phyloP scores from a whole-genome alignment of 1,140 invertebrate genomes.

The Nymphalis io region DNA sequence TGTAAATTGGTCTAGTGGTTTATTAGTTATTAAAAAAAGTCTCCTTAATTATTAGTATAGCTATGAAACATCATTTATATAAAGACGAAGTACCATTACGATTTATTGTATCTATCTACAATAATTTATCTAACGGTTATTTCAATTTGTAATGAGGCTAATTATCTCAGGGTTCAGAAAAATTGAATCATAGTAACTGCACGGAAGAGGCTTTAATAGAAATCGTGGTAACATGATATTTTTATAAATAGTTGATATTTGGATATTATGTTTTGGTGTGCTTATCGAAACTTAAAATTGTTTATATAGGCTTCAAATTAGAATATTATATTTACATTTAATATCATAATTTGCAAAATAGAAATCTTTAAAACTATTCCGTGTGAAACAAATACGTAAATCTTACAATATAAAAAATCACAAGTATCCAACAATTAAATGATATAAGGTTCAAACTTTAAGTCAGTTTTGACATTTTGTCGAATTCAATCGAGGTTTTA shows the following conservation, averaged over 20 bases:
- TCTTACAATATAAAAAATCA: background rate
- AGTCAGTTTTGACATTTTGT: too few relatives aligned
- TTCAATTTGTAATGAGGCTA: background rate
- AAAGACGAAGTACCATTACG: too few relatives aligned
- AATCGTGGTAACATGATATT: constrained; percentile 35
- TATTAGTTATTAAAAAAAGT: too few relatives aligned
- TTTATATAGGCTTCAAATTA: background rate
- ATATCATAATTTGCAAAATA: background rate
- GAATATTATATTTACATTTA: background rate
- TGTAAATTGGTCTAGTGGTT: too few relatives aligned
- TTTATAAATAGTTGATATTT: constrained; percentile 41
- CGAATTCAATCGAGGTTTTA: too few relatives aligned
- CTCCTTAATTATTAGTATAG: too few relatives aligned
- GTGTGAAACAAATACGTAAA: background rate
- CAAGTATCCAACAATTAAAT: too few relatives aligned
- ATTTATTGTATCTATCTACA: too few relatives aligned
- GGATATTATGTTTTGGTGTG: constrained; percentile 43
- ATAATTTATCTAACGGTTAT: background rate
- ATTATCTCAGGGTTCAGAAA: constrained; percentile 32
- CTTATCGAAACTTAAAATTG: constrained; percentile 35
- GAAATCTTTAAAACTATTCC: background rate
- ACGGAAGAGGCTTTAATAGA: constrained; percentile 70
- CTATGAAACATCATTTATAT: too few relatives aligned
- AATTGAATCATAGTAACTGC: constrained; percentile 46
- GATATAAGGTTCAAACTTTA: too few relatives aligned